A percentile compares a stretch with the other conserved stretches of the same genome.
Conservation (phyloP, 2,888 invertebrate species). For the Polydesmus complanatus region DNA sequence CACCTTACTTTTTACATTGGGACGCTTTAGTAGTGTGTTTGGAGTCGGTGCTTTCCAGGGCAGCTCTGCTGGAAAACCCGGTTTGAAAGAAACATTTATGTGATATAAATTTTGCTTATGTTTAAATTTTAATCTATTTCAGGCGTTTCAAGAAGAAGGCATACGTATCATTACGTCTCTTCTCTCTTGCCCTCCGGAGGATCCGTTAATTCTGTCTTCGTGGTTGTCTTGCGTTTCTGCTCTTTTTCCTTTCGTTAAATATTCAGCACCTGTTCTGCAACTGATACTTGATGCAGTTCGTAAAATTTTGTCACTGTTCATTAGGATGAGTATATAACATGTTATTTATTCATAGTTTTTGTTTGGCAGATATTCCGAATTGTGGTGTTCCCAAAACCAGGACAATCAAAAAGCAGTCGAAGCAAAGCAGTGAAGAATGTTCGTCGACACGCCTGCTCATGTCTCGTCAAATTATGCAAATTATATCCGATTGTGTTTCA, state of each 20-base stretch:
- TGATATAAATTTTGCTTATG: background rate
- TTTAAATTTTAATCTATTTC: background rate
- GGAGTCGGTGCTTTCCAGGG: conserved; percentile 68
- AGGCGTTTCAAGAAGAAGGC: background rate
- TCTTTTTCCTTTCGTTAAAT: conserved; percentile 75
- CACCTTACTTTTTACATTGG: conserved; percentile 45
- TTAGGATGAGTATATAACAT: background rate
- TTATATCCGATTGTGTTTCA: conserved; percentile 72
- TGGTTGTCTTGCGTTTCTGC: conserved; percentile 83
- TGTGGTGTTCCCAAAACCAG: conserved; percentile 54
- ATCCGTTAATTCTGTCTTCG: conserved; percentile 67
- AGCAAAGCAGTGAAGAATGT: conserved; percentile 68
- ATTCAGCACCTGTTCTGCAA: conserved; percentile 62
- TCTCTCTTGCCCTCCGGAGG: conserved; percentile 27
- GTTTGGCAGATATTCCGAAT: conserved; percentile 70
- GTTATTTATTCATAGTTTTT: background rate
- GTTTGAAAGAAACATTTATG: conserved; percentile 18
- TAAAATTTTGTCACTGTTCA: background rate
- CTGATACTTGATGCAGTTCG: conserved; percentile 60
- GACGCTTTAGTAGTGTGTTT: conserved; percentile 37
- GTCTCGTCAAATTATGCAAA: conserved; percentile 76
- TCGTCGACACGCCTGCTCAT: conserved; percentile 72
- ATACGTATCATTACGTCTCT: background rate
- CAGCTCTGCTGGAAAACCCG: conserved; percentile 44
- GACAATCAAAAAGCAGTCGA: conserved; percentile 49